Evolutionary conservation across 2,113 vertebrate genomes (phyloP).

Genomic region (Nycticebus coucang): DNA sequence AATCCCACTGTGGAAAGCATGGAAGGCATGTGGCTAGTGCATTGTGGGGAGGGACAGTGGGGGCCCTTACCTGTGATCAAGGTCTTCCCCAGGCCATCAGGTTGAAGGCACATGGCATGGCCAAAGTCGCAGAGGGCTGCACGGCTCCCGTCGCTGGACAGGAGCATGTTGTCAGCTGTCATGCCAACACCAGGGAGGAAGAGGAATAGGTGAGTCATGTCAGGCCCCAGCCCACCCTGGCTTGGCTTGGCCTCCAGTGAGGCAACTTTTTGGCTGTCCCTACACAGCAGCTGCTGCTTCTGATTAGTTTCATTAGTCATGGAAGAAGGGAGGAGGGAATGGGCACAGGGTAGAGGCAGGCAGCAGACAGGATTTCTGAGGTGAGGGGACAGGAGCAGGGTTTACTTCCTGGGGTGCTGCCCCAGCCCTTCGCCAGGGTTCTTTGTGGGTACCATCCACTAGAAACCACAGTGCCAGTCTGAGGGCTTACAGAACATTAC

Average conservation of each 20-base stretch:
- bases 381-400: neutral
- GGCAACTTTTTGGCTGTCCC: conserved; percentile 50
- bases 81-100: conserved; percentile 85
- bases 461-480: neutral
- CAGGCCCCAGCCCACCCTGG: neutral
- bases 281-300: conserved; percentile 47
- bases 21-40: neutral
- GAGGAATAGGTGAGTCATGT: conserved; percentile 54
- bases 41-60: neutral
- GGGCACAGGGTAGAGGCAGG: neutral
- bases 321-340: neutral
- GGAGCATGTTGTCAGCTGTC: conserved; percentile 95
- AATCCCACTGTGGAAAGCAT: neutral
- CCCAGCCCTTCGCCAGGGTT: neutral
- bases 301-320: conserved; percentile 41
- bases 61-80: conserved; percentile 85
- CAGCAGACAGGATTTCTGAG: neutral
- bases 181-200: conserved; percentile 37
- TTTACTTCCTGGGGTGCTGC: neutral
- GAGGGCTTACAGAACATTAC: neutral
- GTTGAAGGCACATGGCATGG: conserved; percentile 91
- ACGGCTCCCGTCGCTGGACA: conserved; percentile 92
- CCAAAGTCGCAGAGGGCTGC: conserved; percentile 96
- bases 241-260: neutral
- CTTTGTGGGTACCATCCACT: neutral